phyloP scores from a whole-genome alignment of 2,797 vertebrate genomes.

The Amazonetta brasiliensis region DNA sequence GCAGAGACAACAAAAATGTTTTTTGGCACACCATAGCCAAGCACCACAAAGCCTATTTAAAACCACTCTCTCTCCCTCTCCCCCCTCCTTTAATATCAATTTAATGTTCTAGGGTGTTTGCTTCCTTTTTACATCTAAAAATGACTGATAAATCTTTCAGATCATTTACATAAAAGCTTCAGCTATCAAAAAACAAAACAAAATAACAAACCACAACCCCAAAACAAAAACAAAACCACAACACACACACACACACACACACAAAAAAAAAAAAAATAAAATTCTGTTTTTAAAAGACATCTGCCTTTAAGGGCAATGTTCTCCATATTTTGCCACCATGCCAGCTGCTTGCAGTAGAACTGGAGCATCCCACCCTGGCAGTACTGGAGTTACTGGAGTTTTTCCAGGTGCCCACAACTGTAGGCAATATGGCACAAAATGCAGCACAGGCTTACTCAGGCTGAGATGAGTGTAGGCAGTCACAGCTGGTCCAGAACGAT shows the following conservation, averaged over 20 bases:
- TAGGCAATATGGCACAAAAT: not conserved
- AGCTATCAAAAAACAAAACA: not conserved
- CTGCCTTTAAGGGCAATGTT: not conserved
- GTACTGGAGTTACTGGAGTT: not conserved
- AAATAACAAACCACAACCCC: not conserved
- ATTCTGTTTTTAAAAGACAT: not conserved
- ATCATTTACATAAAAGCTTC: not conserved
- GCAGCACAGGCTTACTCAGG: not conserved
- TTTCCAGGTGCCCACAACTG: not conserved
- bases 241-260: too few relatives aligned
- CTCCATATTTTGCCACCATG: not conserved
- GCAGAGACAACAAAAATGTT: conserved; percentile 14
- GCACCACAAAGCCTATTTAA: conserved; percentile 25
- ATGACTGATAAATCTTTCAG: not conserved
- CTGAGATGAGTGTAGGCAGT: not conserved
- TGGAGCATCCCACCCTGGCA: not conserved
- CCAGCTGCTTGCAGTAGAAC: not conserved
- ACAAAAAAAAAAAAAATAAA: not conserved
- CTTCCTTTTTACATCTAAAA: conserved; percentile 13
- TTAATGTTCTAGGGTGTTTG: not conserved
- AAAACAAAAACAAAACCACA: not conserved
- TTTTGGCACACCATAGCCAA: conserved; percentile 18
- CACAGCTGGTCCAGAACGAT: conserved; percentile 14
- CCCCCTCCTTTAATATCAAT: not conserved
- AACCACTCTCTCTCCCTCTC: not conserved